Evolutionary conservation across 2,888 invertebrate species (phyloP), one percentile per base, ranked within the genome.

Genomic region (Pseudanteris insignis): DNA sequence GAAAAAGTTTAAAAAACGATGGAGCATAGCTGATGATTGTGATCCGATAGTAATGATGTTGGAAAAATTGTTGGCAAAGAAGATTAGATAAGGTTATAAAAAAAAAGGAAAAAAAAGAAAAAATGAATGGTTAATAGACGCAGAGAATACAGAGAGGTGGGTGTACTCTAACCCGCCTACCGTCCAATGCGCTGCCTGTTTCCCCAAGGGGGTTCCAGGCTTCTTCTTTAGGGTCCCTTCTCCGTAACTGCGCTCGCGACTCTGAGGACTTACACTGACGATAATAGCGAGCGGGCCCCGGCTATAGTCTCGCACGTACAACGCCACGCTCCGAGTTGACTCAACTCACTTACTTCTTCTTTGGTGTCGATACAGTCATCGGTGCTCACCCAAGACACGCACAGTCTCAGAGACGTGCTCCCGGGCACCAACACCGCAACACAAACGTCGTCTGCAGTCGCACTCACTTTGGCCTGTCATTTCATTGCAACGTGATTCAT

Each of bases 141-240:
- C 36, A 43, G 54, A 51, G 58, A 57, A 50, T 30, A 48, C 43
- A 28, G 51, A 62, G 71, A 71, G 71, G 77, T 73, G 73, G 75
- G 76, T 76, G 74, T 73, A 71, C 70, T 72, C 72, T 68, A 74
- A 72, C 76, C 75, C 79, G 79, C 79, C 79, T 75, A 75, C 77
- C 78, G 77, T 74, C 79, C 80, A 79, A 79, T 79, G 70, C 77
- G 77, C 75, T 74, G 71, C 72, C 70, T 67, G 72, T 71, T 73
- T 75, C 73, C 75, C 76, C 76, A 75, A 68, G 74, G 76, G 76
- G 72, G 72, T 73, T 73, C 73, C 74, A 66, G 67, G 70, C 68
- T 71, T 71, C 72, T 75, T 75, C 74, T 72, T 71, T 73, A 67
- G 72, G 71, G 71, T 72, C 77, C 72, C 75, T 75, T 74, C 73